Evolutionary conservation across 1,140 invertebrate species (phyloP).

Genomic region (Meloidogyne floridensis): DNA sequence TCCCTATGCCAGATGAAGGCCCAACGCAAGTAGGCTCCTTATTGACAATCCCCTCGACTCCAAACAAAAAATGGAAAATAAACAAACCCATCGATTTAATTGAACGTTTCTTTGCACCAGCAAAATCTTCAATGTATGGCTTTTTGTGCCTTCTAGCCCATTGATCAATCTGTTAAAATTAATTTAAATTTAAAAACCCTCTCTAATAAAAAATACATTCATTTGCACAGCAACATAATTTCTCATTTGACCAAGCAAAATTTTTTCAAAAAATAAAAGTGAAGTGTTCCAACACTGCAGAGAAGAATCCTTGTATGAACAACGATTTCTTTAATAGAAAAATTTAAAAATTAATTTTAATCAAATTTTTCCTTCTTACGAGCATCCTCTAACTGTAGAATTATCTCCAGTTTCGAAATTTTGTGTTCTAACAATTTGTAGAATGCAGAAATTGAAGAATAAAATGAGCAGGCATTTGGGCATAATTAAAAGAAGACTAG

Average conservation of each 20-base stretch:
- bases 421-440: constrained; percentile 31
- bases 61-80: constrained; percentile 23
- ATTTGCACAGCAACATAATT: constrained; percentile 58
- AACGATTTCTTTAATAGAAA: constrained; percentile 50
- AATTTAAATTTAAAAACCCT: background rate
- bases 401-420: constrained; percentile 59
- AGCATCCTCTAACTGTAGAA: constrained; percentile 52
- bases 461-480: background rate
- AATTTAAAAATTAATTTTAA: constrained; percentile 8
- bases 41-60: too few relatives aligned
- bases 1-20: too few relatives aligned
- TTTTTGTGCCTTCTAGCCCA: constrained; percentile 45
- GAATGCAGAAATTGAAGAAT: background rate
- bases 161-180: constrained; percentile 44
- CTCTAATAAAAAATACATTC: constrained; percentile 32
- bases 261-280: constrained; percentile 48
- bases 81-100: constrained; percentile 43
- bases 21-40: too few relatives aligned
- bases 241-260: constrained; percentile 55
- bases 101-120: constrained; percentile 25
- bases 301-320: constrained; percentile 43
- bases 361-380: constrained; percentile 42
- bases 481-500: too few relatives aligned
- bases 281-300: constrained; percentile 53
- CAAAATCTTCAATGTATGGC: constrained; percentile 49